Conservation (phyloP, 2,113 vertebrate genomes). For the Arvicanthis niloticus region DNA sequence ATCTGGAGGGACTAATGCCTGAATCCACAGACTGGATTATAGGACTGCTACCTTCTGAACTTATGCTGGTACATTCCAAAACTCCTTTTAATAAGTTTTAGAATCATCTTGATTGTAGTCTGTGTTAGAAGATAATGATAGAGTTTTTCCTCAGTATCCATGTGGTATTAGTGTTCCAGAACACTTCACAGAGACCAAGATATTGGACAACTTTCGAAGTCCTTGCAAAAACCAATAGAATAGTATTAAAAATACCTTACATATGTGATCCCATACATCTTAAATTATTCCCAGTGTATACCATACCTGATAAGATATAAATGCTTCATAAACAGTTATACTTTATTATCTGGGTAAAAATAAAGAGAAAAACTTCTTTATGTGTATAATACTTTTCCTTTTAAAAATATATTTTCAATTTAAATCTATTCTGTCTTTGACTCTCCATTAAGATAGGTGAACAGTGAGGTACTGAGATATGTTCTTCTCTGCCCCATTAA, state of each 20-base stretch:
- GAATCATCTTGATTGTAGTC: neutral
- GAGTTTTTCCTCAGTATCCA: accelerated
- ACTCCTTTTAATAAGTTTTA: neutral
- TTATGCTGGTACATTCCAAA: neutral
- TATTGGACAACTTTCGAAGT: neutral
- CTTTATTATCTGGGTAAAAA: neutral
- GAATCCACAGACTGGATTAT: too few species aligned
- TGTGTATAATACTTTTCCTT: neutral
- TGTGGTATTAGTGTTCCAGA: neutral
- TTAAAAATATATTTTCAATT: neutral
- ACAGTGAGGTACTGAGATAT: neutral
- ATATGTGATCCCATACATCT: neutral
- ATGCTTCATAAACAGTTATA: neutral
- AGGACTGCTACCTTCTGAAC: neutral
- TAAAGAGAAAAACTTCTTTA: neutral
- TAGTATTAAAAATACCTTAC: neutral
- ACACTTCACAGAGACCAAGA: neutral
- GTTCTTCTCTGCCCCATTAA: neutral
- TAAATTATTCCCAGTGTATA: neutral
- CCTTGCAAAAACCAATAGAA: neutral
- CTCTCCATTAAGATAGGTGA: neutral
- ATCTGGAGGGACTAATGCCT: neutral
- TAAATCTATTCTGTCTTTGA: neutral
- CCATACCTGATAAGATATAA: neutral
- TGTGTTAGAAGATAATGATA: neutral